These are phyloP conservation scores for Drosophila albomicans DNA, from an alignment of 1,140 invertebrate genomes.

Conservation along the genomic window DNA sequence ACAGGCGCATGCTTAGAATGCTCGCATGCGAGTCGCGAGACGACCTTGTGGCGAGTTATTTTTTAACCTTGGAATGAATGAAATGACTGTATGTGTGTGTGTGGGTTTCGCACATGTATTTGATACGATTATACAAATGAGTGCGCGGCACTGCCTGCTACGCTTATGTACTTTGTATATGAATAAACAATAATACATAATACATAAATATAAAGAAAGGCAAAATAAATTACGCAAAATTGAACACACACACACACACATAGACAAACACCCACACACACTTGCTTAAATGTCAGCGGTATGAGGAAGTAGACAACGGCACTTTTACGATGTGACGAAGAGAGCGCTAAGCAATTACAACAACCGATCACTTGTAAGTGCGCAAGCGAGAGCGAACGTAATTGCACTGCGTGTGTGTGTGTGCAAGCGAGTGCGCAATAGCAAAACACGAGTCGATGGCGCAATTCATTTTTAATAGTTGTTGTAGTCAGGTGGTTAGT, in stretches of 20 bases:
- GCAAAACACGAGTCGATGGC: slow-evolving; percentile 2
- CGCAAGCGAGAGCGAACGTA: slow-evolving; percentile 1
- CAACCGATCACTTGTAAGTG: background rate
- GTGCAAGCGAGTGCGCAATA: background rate
- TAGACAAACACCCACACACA: background rate
- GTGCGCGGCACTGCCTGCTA: background rate
- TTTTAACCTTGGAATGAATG: slow-evolving; percentile 81
- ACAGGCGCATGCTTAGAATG: slow-evolving; percentile 25
- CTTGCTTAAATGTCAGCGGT: slow-evolving; percentile 22
- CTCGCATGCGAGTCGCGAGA: slow-evolving; percentile 52
- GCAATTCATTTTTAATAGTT: slow-evolving; percentile 34
- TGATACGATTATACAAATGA: slow-evolving; percentile 42
- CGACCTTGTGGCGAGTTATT: slow-evolving; percentile 81
- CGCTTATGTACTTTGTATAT: slow-evolving; percentile 21
- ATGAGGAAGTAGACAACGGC: slow-evolving; percentile 51
- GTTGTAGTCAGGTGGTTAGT: slow-evolving; percentile 40
- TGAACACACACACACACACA: slow-evolving; percentile 26
- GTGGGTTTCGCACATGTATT: slow-evolving; percentile 32
- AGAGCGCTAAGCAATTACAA: slow-evolving; percentile 32
- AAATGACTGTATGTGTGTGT: slow-evolving; percentile 43
- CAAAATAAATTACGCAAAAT: slow-evolving; percentile 33
- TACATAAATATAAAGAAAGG: slow-evolving; percentile 23
- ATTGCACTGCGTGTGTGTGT: background rate
- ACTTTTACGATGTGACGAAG: slow-evolving; percentile 43
- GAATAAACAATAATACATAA: slow-evolving; percentile 24